These are phyloP conservation scores for Rotaria magnacalcarata DNA, from an alignment of 2,888 invertebrate genomes.

Conservation along the genomic window DNA sequence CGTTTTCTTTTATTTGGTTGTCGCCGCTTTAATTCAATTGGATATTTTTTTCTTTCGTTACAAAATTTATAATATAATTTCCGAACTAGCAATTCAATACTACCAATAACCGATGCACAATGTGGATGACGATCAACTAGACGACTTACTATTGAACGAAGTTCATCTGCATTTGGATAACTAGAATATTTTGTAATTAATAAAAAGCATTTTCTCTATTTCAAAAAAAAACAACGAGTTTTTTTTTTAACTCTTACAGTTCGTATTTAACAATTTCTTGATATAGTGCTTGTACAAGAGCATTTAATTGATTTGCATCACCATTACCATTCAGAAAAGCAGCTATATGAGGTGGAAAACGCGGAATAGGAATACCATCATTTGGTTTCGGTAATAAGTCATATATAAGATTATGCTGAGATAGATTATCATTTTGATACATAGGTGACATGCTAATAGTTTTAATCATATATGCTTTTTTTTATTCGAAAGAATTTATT, in stretches of 20 bases:
- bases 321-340: constrained; percentile 27
- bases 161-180: constrained; percentile 26
- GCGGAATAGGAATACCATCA: not conserved
- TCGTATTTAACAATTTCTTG: constrained; percentile 35
- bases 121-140: constrained; percentile 23
- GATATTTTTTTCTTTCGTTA: constrained; percentile 37
- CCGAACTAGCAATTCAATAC: constrained; percentile 14
- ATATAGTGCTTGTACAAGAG: constrained; percentile 21
- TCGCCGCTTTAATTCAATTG: constrained; percentile 25
- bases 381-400: constrained; percentile 11
- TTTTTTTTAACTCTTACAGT: not conserved
- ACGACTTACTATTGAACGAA: constrained; percentile 31
- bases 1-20: constrained; percentile 34
- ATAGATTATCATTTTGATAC: not conserved
- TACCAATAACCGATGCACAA: constrained; percentile 17
- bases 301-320: constrained; percentile 15
- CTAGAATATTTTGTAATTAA: not conserved
- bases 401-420: not conserved
- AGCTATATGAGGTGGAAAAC: constrained; percentile 34
- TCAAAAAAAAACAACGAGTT: not conserved
- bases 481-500: too few relatives aligned
- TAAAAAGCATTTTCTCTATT: too few relatives aligned
- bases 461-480: too few relatives aligned
- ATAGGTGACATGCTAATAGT: not conserved
- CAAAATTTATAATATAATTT: constrained; percentile 36